Percentiles rank a stretch among this genome's conserved stretches.
Conservation (phyloP, 1,140 invertebrate species). For the Drosophila kepulauana region DNA sequence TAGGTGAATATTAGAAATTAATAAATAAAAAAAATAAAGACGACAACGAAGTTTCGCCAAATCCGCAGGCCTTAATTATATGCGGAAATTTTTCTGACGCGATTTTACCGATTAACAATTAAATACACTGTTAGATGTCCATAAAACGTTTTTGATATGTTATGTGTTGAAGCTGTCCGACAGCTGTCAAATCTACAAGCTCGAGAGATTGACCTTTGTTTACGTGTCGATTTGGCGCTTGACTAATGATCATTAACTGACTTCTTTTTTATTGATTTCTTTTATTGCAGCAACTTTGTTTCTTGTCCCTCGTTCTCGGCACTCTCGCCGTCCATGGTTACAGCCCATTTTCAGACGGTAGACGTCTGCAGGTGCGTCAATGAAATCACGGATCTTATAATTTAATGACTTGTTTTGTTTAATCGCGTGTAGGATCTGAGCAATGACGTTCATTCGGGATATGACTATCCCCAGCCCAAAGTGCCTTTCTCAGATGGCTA, state of each 20-base stretch:
- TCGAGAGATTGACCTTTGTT: conserved; percentile 41
- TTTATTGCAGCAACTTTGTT: conserved; percentile 62
- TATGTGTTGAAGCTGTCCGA: conserved; percentile 51
- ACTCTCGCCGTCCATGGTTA: conserved; percentile 51
- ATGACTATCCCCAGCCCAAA: conserved; percentile 50
- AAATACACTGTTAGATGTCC: conserved; percentile 41
- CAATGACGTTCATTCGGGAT: conserved; percentile 38
- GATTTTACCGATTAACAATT: conserved; percentile 14
- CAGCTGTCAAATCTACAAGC: conserved; percentile 50
- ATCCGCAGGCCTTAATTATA: conserved; percentile 53
- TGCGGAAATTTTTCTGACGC: conserved; percentile 55
- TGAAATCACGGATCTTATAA: neutral
- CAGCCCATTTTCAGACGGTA: conserved; percentile 30
- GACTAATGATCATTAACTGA: conserved; percentile 40
- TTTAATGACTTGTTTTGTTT: neutral
- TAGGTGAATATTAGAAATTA: conserved; percentile 23
- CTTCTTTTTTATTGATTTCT: conserved; percentile 20
- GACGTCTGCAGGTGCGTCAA: conserved; percentile 39
- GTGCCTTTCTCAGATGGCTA: conserved; percentile 51
- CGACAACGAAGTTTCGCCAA: conserved; percentile 30
- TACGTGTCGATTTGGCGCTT: conserved; percentile 21
- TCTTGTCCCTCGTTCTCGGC: conserved; percentile 51
- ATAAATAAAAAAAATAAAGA: conserved; percentile 21
- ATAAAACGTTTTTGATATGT: conserved; percentile 45
- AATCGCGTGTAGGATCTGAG: conserved; percentile 23